Evolutionary conservation across 2,113 vertebrate species (phyloP).

Genomic region (Oreocharis arfaki): DNA sequence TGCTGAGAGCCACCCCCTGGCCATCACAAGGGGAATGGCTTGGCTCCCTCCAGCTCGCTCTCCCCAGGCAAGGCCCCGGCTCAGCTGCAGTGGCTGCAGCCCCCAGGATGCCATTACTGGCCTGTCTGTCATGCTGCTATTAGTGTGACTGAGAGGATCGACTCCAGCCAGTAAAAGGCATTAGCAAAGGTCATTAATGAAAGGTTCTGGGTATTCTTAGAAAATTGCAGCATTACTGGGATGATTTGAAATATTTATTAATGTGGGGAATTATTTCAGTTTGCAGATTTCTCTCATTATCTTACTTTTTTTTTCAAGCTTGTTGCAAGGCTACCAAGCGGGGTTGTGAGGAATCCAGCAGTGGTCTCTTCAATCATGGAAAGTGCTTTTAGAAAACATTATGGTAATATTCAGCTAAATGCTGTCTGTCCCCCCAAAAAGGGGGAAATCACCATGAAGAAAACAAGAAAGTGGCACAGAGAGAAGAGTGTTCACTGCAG

Average conservation of each 20-base stretch:
- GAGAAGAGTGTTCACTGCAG: not conserved
- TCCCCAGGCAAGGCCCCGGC: accelerated
- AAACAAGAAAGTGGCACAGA: not conserved
- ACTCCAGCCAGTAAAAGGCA: conserved; percentile 12
- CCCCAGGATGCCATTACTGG: not conserved
- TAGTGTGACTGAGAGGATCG: not conserved
- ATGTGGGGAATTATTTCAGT: not conserved
- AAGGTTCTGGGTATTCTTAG: conserved; percentile 50
- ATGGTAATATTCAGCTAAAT: conserved; percentile 27
- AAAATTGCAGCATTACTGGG: conserved; percentile 45
- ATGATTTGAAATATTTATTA: conserved; percentile 62
- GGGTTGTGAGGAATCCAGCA: not conserved
- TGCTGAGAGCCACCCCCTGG: accelerated
- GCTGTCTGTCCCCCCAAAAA: not conserved
- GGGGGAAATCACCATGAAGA: not conserved
- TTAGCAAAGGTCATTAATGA: conserved; percentile 47
- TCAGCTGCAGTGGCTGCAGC: not conserved
- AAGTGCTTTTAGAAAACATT: conserved; percentile 50
- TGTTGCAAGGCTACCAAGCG: not conserved
- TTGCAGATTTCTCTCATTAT: conserved; percentile 27
- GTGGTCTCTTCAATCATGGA: not conserved
- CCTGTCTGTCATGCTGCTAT: not conserved
- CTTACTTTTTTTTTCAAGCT: not conserved
- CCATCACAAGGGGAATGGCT: accelerated
- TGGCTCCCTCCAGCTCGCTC: accelerated